Evolutionary conservation across 2,888 invertebrate genomes (phyloP), one percentile per base, ranked within the genome.

Genomic region (Lycia hirtaria): DNA sequence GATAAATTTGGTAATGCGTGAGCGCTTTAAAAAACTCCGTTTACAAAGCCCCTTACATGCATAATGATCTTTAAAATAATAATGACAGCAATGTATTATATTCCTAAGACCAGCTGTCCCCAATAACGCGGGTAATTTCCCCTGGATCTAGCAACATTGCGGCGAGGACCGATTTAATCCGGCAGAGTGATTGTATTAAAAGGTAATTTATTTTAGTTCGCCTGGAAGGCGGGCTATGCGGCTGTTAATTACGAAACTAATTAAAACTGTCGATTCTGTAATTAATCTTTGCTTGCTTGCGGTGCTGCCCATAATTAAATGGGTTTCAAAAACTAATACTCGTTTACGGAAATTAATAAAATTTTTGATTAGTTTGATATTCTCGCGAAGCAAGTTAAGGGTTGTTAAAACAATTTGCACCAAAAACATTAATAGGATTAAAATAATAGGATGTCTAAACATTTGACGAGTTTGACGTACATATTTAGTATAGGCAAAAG

Each of bases 201-300:
- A 83, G 80, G 85, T 86, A 87, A 89, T 90, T 89, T 87, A 84
- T 88, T 83, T 88, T 83, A 87, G 87, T 88, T 85, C 75, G 75
- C 79, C 77, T 76, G 73, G 76, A 78, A 80, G 80, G 76, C 80
- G 75, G 67, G 78, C 80, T 82, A 80, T 79, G 81, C 78, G 74
- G 80, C 81, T 83, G 88, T 85, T 89, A 88, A 88, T 89, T 89
- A 88, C 85, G 73, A 82, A 88, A 89, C 87, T 88, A 90, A 90
- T 90, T 89, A 89, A 88, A 87, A 89, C 85, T 87, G 88, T 87
- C 87, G 87, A 89, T 86, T 85, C 80, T 69, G 82, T 84, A 85
- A 90, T 90, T 89, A 89, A 89, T 89, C 87, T 89, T 77, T 74
- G 75, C 72, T 69, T 73, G 54, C 54, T 59, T 24, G 45, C 28